These are phyloP conservation scores for Pinctada fucata DNA, from an alignment of 2,888 invertebrate species.

Conservation along the genomic window DNA sequence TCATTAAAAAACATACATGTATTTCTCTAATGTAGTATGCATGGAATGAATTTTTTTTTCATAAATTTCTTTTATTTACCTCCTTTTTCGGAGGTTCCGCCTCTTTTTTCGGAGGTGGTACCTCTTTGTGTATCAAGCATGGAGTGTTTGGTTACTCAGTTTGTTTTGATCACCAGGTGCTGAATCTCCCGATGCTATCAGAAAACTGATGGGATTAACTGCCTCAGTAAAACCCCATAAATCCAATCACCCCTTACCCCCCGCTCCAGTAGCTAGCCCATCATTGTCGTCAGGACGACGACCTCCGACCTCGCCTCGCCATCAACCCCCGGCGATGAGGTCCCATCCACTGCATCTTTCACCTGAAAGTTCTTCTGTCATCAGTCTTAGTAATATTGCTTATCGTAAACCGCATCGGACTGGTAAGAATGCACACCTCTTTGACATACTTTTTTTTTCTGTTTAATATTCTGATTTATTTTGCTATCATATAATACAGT, in stretches of 20 bases:
- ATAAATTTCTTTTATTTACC: too few species aligned
- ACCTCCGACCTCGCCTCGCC: conserved; percentile 89
- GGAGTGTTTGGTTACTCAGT: background rate
- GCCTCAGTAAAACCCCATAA: conserved; percentile 76
- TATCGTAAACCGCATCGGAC: conserved; percentile 85
- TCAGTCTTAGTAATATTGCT: conserved; percentile 92
- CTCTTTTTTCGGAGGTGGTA: too few species aligned
- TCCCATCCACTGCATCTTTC: conserved; percentile 87
- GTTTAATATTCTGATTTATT: too few species aligned
- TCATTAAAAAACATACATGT: too few species aligned
- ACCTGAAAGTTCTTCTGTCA: conserved; percentile 96
- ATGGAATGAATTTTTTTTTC: too few species aligned
- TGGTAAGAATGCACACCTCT: conserved; percentile 61
- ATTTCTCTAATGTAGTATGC: too few species aligned
- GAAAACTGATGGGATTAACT: conserved; percentile 93
- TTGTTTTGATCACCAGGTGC: conserved; percentile 81
- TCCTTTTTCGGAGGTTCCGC: too few species aligned
- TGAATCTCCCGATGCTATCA: conserved; percentile 96
- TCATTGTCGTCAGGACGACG: conserved; percentile 83
- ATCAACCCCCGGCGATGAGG: conserved; percentile 44
- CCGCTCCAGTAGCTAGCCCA: conserved; percentile 61
- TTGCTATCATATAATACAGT: too few species aligned
- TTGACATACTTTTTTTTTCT: background rate
- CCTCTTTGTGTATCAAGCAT: background rate
- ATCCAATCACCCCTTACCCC: conserved; percentile 67